Evolutionary conservation across 1,140 invertebrate genomes (phyloP).

Genomic region (Meloidogyne exigua): DNA sequence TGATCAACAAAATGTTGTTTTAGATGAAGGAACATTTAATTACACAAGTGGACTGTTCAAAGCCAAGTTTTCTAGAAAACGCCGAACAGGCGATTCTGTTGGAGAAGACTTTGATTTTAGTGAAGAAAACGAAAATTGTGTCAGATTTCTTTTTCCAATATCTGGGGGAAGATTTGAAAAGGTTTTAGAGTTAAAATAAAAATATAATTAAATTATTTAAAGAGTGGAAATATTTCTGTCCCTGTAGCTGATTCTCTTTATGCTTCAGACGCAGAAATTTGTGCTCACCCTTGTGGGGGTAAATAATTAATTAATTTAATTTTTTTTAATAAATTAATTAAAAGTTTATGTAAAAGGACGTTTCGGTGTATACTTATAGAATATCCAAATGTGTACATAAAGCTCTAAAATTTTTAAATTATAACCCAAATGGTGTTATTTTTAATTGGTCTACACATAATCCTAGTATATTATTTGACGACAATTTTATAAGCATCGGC

Average conservation of each 20-base stretch:
- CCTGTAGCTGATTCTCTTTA: constrained; percentile 28
- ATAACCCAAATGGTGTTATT: not conserved
- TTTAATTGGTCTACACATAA: too few relatives aligned
- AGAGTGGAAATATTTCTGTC: constrained; percentile 22
- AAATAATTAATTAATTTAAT: not conserved
- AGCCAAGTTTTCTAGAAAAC: constrained; percentile 62
- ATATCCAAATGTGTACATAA: too few relatives aligned
- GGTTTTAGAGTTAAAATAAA: constrained; percentile 79
- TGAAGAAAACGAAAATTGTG: constrained; percentile 53
- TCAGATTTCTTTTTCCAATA: constrained; percentile 63
- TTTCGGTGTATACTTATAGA: not conserved
- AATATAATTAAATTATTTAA: constrained; percentile 11
- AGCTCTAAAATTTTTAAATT: too few relatives aligned
- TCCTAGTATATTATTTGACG: too few relatives aligned
- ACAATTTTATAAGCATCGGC: not conserved
- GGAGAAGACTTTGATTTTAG: constrained; percentile 56
- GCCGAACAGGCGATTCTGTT: constrained; percentile 58
- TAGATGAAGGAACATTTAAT: constrained; percentile 20
- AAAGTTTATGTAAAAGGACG: not conserved
- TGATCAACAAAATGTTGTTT: not conserved
- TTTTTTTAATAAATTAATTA: too few relatives aligned
- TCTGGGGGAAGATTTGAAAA: constrained; percentile 67
- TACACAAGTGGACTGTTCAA: constrained; percentile 59
- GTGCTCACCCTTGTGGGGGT: constrained; percentile 18
- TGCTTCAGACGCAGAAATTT: constrained; percentile 31